Evolutionary conservation across 1,140 invertebrate genomes (phyloP).

Genomic region (Saccostrea echinata): DNA sequence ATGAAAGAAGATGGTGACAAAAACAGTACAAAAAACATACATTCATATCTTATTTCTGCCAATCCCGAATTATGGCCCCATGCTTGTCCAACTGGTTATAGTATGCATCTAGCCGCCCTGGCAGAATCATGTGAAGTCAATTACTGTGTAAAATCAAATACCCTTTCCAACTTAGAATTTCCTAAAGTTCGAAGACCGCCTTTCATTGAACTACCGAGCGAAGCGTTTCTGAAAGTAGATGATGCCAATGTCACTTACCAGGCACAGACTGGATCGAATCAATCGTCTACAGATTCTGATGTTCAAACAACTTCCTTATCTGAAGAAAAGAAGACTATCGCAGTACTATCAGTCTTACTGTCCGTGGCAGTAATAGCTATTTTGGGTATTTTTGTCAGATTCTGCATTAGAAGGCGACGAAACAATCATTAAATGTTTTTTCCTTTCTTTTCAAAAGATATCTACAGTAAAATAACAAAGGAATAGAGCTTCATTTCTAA

Average conservation of each 20-base stretch:
- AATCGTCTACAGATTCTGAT: background rate
- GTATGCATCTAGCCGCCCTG: background rate
- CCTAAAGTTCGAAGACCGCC: background rate
- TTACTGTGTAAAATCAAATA: background rate
- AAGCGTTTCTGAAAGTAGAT: background rate
- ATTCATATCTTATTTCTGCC: background rate
- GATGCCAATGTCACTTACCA: background rate
- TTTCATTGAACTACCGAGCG: no score
- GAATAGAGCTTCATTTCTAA: no score
- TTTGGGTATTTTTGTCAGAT: background rate
- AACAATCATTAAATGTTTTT: background rate
- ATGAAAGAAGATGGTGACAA: background rate
- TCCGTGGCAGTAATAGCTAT: background rate
- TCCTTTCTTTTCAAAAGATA: no score
- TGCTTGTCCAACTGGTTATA: background rate
- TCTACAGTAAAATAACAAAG: no score
- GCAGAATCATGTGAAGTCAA: background rate
- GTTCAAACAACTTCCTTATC: background rate
- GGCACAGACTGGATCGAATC: background rate
- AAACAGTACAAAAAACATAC: background rate
- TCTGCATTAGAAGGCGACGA: background rate
- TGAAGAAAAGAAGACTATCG: background rate
- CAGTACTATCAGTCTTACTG: background rate
- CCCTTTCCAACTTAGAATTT: background rate
- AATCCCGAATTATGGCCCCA: background rate